These are phyloP conservation scores for Tetrapedia diversipes DNA, from an alignment of 2,888 invertebrate species.

Conservation along the genomic window DNA sequence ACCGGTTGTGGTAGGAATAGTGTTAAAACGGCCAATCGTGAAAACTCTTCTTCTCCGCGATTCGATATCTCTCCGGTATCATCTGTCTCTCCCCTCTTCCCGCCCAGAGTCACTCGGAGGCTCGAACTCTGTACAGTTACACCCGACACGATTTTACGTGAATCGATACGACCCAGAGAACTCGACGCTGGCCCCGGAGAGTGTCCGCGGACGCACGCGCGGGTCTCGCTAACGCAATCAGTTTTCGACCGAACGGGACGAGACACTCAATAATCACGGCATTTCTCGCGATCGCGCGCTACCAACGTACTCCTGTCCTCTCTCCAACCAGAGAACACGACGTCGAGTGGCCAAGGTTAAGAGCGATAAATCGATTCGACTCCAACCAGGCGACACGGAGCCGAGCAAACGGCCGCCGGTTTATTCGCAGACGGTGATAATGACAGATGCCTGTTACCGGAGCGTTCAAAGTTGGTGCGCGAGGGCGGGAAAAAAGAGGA, in stretches of 20 bases:
- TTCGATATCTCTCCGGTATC: neutral
- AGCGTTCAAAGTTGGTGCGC: too few relatives aligned
- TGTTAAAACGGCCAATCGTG: too few relatives aligned
- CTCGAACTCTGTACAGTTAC: neutral
- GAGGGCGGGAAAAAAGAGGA: neutral
- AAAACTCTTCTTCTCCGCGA: neutral
- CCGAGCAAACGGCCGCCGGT: slow-evolving; percentile 10
- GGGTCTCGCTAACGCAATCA: slow-evolving; percentile 7
- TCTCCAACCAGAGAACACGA: slow-evolving; percentile 10
- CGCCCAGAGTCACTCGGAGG: neutral
- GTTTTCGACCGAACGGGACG: slow-evolving; percentile 9
- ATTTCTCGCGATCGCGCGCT: slow-evolving; percentile 9
- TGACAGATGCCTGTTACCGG: neutral
- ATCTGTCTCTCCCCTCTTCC: neutral
- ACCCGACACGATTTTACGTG: slow-evolving; percentile 26
- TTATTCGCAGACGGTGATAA: slow-evolving; percentile 19
- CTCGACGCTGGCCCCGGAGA: neutral
- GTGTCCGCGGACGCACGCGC: slow-evolving; percentile 28
- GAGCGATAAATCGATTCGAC: slow-evolving; percentile 44
- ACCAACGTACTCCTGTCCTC: neutral
- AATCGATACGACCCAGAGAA: slow-evolving; percentile 20
- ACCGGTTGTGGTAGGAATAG: too few relatives aligned
- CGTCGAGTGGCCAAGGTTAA: slow-evolving; percentile 42
- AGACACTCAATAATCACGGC: slow-evolving; percentile 31
- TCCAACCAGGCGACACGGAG: slow-evolving; percentile 8